Evolutionary conservation across 30 jellyfish, hydroid and myxozoan species (phyloP).

Genomic region (Aurelia aurita): DNA sequence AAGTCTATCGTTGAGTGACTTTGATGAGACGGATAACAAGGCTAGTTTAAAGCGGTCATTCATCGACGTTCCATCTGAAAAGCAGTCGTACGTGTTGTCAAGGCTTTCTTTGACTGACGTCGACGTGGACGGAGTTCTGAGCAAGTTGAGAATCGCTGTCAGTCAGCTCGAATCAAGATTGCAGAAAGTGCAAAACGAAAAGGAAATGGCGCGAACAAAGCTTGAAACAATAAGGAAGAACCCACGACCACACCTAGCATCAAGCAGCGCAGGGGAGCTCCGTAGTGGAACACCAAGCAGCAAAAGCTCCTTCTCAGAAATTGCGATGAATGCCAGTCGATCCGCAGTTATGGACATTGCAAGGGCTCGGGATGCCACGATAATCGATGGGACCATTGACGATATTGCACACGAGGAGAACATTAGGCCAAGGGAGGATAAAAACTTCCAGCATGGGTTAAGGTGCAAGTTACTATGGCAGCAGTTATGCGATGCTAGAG

Average conservation of each 20-base stretch:
- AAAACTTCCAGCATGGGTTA: slow-evolving; percentile 63
- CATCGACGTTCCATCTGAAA: slow-evolving; percentile 12
- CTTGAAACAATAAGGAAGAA: slow-evolving; percentile 18
- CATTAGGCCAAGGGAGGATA: slow-evolving; percentile 49
- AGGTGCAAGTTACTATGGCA: slow-evolving; percentile 80
- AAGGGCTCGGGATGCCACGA: slow-evolving; percentile 56
- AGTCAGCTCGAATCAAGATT: slow-evolving; percentile 71
- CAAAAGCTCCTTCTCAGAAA: not conserved
- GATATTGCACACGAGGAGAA: slow-evolving; percentile 61
- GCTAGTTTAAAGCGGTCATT: not conserved
- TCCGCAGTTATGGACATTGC: slow-evolving; percentile 81
- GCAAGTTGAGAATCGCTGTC: slow-evolving; percentile 65
- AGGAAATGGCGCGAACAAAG: slow-evolving; percentile 38
- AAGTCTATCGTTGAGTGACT: slow-evolving; percentile 16
- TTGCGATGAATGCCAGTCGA: slow-evolving; percentile 24
- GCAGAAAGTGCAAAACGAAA: slow-evolving; percentile 30
- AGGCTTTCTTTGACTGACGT: slow-evolving; percentile 63
- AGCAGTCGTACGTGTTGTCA: slow-evolving; percentile 50
- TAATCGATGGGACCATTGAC: slow-evolving; percentile 69
- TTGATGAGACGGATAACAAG: slow-evolving; percentile 7
- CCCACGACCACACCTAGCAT: not conserved
- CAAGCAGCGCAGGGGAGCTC: slow-evolving; percentile 32
- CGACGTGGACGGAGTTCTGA: slow-evolving; percentile 48
- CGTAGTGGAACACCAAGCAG: not conserved
- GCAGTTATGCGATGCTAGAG: slow-evolving; percentile 75